Evolutionary conservation across 2,888 invertebrate genomes (phyloP).

Genomic region (Eupithecia dodoneata): DNA sequence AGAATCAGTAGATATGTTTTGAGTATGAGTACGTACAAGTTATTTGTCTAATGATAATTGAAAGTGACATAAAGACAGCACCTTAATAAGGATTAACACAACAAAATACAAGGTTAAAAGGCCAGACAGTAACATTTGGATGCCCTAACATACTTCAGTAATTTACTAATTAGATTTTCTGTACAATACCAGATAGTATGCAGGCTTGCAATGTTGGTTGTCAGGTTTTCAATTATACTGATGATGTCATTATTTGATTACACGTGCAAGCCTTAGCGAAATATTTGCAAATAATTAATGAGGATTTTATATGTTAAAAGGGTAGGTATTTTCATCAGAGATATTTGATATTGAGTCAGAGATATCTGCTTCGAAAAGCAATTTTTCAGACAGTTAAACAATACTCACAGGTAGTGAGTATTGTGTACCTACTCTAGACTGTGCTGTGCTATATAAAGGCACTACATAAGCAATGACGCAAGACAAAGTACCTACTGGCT

Average conservation of each 20-base stretch:
- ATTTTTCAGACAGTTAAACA: no score
- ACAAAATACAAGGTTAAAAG: not conserved
- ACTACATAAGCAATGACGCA: not conserved
- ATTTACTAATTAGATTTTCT: not conserved
- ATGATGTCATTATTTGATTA: not conserved
- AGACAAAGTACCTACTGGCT: no score
- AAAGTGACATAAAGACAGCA: not conserved
- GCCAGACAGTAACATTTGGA: conserved; percentile 4
- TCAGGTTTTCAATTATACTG: not conserved
- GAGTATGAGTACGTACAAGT: not conserved
- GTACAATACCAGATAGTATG: not conserved
- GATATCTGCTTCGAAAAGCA: no score
- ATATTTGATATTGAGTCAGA: no score
- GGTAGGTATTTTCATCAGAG: not conserved
- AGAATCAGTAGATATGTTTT: not conserved
- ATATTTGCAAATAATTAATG: not conserved
- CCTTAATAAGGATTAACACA: not conserved
- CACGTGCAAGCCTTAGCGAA: not conserved
- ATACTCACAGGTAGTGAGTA: no score
- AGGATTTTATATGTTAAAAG: not conserved
- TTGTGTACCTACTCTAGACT: not conserved
- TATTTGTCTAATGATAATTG: not conserved
- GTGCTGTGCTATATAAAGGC: not conserved
- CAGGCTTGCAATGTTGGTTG: not conserved
- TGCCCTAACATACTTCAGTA: not conserved